Evolutionary conservation across 2,113 vertebrate genomes (phyloP), one percentile per base, ranked within the genome.

Genomic region (Aviceda subcristata): DNA sequence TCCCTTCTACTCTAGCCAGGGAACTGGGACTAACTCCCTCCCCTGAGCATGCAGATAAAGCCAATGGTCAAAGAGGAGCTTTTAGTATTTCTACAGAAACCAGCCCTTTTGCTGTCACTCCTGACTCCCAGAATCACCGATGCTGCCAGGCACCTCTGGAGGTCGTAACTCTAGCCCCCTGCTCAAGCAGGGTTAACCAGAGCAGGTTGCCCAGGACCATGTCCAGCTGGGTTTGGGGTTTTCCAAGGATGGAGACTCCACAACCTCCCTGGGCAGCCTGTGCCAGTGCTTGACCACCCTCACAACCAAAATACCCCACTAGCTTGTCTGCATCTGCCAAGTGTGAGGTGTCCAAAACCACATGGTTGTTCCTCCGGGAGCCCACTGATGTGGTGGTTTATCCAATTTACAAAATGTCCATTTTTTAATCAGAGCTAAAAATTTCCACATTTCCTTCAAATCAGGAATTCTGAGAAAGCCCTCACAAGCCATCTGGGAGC

Each of bases 21-120:
- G 46, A 82, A 34, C 29, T 22, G 34, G 45, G 14, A 55, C 1
- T 6, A 57, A 22, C 9, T 17, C 1, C 1, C 1, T 0, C 4
- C 24, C 41, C 26, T 67, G 32, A 86, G 38, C 11, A 15, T 9
- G 14, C 27, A 64, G 57, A 15, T 63, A 64, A 75, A 93, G 63
- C 3, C 20, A 48, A 8, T 39, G 24, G 32, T 53, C 38, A 51
- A 76, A 68, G 46, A 46, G 26, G 64, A 89, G 26, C 27, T 77
- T 83, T 63, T 15, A 48, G 26, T 50, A 16, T 23, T 79, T 60
- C 20, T 66, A 29, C 36, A 80, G 80, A 84, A 86, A 45, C 11
- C 48, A 84, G 6, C 2, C 30, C 30, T 69, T 80, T 56, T 60
- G 11, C 43, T 43, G 23, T 26, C 53, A 10, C 15, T 66, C 26